phyloP scores from a whole-genome alignment of 92 coral and sea anemone species.

The Diadumene lineata region DNA sequence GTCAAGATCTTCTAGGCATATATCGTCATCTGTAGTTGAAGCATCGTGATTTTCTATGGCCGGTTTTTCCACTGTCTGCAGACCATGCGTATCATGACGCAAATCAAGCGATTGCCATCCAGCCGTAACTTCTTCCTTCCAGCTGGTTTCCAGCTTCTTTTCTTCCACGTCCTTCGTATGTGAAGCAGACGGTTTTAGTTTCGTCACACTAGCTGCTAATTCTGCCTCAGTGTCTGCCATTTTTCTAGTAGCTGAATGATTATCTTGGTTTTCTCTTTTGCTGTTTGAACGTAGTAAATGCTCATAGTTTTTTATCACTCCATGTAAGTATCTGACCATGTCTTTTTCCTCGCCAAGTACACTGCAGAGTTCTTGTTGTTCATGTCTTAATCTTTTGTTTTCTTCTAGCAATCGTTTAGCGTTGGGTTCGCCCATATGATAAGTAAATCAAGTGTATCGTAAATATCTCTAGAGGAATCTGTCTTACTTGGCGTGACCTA shows the following conservation, averaged over 20 bases:
- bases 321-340: conserved; percentile 82
- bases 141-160: background rate
- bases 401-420: conserved; percentile 57
- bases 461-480: conserved; percentile 6
- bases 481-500: conserved; percentile 1
- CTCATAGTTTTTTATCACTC: conserved; percentile 91
- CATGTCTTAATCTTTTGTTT: conserved; percentile 65
- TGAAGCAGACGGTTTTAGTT: background rate
- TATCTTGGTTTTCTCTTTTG: conserved; percentile 16
- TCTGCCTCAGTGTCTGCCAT: conserved; percentile 2
- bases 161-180: background rate
- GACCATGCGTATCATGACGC: conserved; percentile 12
- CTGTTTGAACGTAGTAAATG: conserved; percentile 45
- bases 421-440: conserved; percentile 71
- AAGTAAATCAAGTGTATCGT: conserved; percentile 6
- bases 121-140: background rate
- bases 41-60: conserved; percentile 3
- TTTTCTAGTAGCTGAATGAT: background rate
- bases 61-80: conserved; percentile 11
- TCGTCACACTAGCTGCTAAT: background rate
- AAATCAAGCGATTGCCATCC: background rate
- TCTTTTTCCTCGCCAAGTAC: conserved; percentile 78
- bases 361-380: conserved; percentile 61
- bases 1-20: conserved; percentile 17
- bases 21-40: background rate